Base-by-base conservation (phyloP, 2,113 vertebrate species). In the Alectura lathami region DNA sequence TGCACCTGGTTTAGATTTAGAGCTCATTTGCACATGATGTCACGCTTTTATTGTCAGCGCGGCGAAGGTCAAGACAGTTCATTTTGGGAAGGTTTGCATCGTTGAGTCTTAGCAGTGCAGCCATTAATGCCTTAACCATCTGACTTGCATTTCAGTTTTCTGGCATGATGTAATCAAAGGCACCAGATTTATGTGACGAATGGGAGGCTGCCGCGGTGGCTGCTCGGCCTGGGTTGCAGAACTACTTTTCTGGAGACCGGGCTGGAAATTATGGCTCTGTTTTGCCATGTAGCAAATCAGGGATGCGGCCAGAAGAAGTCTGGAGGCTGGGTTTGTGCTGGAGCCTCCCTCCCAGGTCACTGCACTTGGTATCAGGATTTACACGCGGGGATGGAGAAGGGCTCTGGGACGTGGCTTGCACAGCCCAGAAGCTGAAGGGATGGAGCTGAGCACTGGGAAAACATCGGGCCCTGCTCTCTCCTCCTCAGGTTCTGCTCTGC, bases 11-110 rank as follows among this genome's bases (percentile, higher is more conserved):
- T 98, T 96, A 94, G 74, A 96, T 98, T 98, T 97, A 97, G 97
- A 97, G 88, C 97, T 97, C 94, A 16, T 98, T 98, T 98, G 96
- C 97, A 97, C 96, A 95, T 97, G 97, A 97, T 97, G 98, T 98
- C 98, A 98, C 98, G 95, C 87, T 94, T 91, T 76, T 96, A 96
- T 97, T 98, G 97, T 98, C 98, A 98, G 97, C 96, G 78, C 48
- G 1, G 96, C 23, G 68, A 97, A 97, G 97, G 97, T 97, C 97
- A 96, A 89, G 96, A 97, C 91, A 93, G 98, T 97, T 98, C 94
- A 42, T 88, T 96, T 94, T 63, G 96, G 96, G 97, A 96, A 97
- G 97, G 95, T 96, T 97, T 53, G 72, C 95, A 62, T 88, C 96
- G 95, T 96, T 96, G 96, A 97, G 96, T 95, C 96, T 96, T 97